Base-by-base conservation (phyloP, 2,888 invertebrate genomes). In the Xanthia icteritia region DNA sequence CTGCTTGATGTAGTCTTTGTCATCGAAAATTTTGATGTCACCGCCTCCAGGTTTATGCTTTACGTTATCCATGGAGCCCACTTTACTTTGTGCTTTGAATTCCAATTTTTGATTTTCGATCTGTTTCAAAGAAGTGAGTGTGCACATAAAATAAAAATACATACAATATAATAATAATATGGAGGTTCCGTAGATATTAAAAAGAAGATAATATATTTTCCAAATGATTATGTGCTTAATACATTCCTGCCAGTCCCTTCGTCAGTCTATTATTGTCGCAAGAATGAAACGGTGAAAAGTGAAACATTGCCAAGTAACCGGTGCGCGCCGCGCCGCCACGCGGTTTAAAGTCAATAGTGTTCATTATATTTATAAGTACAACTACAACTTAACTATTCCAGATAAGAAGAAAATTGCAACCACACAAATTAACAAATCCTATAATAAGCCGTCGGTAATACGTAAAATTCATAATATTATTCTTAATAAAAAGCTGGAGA, bases 11-110 rank as follows among this genome's bases (percentile, higher is more conserved):
- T 99, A 99, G 85, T 98, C 98, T 97, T 98, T 98, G 96, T 99
- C 99, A 94, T 99, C 98, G 95, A 99, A 99, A 92, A 99, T 99
- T 97, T 99, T 99, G 96, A 98, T 98, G 89, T 99, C 98, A 68
- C 99, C 99, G 83, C 99, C 99, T 89, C 99, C 98, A 77, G 99
- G 99, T 97, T 97, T 98, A 97, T 99, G 98, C 94, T 98, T 98
- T 89, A 99, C 97, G 96, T 99, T 99, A 95, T 99, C 98, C 97
- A 99, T 93, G 76, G 99, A 99, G 89, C 99, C 99, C 89, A 99
- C 97, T 97, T 99, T 99, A 96, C 99, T 99, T 96, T 98, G 98
- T 86, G 98, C 99, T 97, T 99, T 99, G 96, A 99, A 98, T 91
- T 99, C 99, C 96, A 99, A 95, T 96, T 99, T 99, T 97, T 98